Percentiles rank a stretch among this genome's conserved stretches.
phyloP scores from a whole-genome alignment of 2,113 vertebrate species.

The Merops nubicus region DNA sequence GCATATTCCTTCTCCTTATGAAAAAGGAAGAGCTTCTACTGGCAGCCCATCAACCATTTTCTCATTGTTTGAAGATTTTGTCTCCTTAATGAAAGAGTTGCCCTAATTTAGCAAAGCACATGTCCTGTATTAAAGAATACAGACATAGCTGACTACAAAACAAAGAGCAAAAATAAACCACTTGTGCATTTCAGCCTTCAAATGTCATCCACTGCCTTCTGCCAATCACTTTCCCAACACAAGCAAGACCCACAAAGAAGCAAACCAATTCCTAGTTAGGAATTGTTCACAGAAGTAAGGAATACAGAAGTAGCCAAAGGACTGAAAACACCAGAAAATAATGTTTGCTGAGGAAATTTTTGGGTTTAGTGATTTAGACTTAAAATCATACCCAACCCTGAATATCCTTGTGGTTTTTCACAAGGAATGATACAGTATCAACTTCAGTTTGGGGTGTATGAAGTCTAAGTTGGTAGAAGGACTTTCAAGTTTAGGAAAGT shows the following conservation, averaged over 20 bases:
- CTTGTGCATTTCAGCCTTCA: constrained; percentile 2
- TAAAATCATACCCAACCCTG: background rate
- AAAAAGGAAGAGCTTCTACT: background rate
- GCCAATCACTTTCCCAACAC: constrained; percentile 27
- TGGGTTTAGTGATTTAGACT: background rate
- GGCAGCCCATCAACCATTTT: background rate
- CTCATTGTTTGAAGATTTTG: background rate
- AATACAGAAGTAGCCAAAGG: background rate
- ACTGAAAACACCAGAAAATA: background rate
- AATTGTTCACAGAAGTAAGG: constrained; percentile 5
- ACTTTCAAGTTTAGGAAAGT: background rate
- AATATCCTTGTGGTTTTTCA: background rate
- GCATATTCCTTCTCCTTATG: background rate
- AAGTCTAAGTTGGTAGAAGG: background rate
- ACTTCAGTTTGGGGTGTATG: background rate
- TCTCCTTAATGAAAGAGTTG: background rate
- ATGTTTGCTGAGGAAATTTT: background rate
- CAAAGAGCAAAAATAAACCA: constrained; percentile 29
- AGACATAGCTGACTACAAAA: background rate
- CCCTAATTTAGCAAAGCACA: background rate
- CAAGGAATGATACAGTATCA: background rate
- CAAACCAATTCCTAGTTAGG: constrained; percentile 61
- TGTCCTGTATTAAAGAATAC: background rate
- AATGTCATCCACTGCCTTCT: constrained; percentile 9
- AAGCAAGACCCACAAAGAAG: background rate